Evolutionary conservation across 2,888 invertebrate genomes (phyloP), one percentile per base, ranked within the genome.

Genomic region (Gisinianus flammeolus): DNA sequence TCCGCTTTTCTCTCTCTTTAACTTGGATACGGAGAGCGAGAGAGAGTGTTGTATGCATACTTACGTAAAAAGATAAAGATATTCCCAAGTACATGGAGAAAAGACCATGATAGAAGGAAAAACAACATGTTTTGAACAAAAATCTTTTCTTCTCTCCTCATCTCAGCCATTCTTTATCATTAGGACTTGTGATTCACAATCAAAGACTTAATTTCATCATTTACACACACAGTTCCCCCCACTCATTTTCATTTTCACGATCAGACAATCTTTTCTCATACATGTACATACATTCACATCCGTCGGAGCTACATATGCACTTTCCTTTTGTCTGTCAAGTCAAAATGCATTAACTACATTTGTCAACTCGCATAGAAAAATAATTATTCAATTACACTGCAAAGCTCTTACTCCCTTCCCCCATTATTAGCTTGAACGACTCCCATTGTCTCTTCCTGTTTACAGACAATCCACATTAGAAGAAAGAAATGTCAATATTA

Each of bases 111-210:
- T 1, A 31, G 67, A 67, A 26, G 22, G 67, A 30, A 33, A 28
- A n/a, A 67, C n/a, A 62, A 62, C 62, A 62, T 62, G 62, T 58
- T 58, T 62, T 62, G 24, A 2, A 5, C 62, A 62, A 26, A 62
- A 62, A 62, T 26, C 26, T 62, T 24, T 26, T 24, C 62, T 24
- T 24, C 62, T 24, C 24, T 28, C 62, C 26, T 26, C 26, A 16
- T 12, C 62, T 62, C 26, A 22, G 12, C 62, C 62, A 62, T 62
- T 62, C 62, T 16, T 62, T 62, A 62, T 62, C 62, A 62, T 62
- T 62, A 62, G 28, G 26, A 62, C 58, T 58, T n/a, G 58, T 58
- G 44, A 44, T 44, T 12, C 44, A 44, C 44, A 44, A 44, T 44
- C 44, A 44, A 12, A 44, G 44, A 44, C 19, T 44, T 44, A 44